These are phyloP conservation scores for Eurypyga helias DNA, from an alignment of 2,113 vertebrate genomes.

Conservation along the genomic window DNA sequence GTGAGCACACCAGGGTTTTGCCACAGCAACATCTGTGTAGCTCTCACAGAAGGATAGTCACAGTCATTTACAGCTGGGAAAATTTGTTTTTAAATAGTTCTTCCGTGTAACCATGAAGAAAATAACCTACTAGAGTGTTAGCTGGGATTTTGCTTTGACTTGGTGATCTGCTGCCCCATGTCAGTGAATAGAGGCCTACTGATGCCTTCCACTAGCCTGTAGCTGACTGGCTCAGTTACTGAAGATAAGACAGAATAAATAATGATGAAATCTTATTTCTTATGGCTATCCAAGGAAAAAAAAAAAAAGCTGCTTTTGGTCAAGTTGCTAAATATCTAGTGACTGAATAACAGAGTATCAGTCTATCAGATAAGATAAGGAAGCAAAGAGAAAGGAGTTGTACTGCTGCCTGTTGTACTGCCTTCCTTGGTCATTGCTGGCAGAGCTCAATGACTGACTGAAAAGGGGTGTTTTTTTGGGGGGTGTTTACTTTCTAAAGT, in stretches of 20 bases:
- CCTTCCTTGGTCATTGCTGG: rapidly evolving
- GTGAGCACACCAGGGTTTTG: background rate
- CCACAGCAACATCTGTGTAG: background rate
- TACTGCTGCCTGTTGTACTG: background rate
- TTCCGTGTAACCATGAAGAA: background rate
- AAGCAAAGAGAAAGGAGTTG: background rate
- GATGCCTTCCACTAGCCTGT: background rate
- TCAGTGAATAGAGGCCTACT: background rate
- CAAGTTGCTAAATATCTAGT: conserved; percentile 54
- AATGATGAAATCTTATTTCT: conserved; percentile 29
- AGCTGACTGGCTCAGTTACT: background rate
- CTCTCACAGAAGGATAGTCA: background rate
- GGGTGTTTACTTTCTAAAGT: background rate
- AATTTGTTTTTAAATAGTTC: background rate
- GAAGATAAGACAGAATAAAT: conserved; percentile 55
- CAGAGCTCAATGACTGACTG: background rate
- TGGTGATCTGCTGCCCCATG: background rate
- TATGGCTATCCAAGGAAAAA: background rate
- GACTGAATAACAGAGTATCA: conserved; percentile 22
- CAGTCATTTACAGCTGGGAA: background rate
- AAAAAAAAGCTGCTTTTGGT: background rate
- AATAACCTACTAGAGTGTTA: background rate
- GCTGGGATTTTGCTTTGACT: background rate
- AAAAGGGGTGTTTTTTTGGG: background rate
- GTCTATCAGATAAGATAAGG: conserved; percentile 29